These are phyloP conservation scores for Leuciscus idus DNA, from an alignment of 2,113 vertebrate genomes.

Conservation along the genomic window DNA sequence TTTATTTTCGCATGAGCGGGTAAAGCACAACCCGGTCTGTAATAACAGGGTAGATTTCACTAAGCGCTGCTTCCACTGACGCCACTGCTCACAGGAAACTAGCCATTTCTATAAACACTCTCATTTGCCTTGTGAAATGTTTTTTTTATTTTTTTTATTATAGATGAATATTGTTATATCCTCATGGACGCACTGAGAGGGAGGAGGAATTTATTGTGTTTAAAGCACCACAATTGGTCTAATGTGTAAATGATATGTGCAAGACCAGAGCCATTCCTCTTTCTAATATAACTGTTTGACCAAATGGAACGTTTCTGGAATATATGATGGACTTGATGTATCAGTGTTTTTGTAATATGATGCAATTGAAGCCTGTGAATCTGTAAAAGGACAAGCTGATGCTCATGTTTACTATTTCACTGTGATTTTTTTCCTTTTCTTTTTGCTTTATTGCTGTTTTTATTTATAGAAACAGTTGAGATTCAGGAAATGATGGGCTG, in stretches of 20 bases:
- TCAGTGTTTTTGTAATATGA: conserved; percentile 25
- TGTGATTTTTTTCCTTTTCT: background rate
- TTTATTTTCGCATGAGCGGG: conserved; percentile 52
- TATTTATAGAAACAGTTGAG: conserved; percentile 20
- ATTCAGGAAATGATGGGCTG: background rate
- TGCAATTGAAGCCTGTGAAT: conserved; percentile 20
- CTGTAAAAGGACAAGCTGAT: conserved; percentile 28
- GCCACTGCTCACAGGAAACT: conserved; percentile 40
- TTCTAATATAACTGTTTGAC: conserved; percentile 31
- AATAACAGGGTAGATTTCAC: conserved; percentile 51
- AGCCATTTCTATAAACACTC: background rate
- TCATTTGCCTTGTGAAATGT: conserved; percentile 11
- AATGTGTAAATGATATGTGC: background rate
- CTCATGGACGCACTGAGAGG: background rate
- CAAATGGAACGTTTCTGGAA: conserved; percentile 10
- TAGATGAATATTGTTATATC: conserved; percentile 22
- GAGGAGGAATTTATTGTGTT: background rate
- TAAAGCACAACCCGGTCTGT: conserved; percentile 35
- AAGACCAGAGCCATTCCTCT: background rate
- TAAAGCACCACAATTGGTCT: conserved; percentile 6
- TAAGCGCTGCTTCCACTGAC: conserved; percentile 28
- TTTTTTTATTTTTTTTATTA: background rate
- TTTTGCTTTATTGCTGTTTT: background rate
- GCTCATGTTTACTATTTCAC: background rate
- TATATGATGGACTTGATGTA: conserved; percentile 19